phyloP scores from a whole-genome alignment of 2,888 invertebrate genomes.

The Andrena minutula region DNA sequence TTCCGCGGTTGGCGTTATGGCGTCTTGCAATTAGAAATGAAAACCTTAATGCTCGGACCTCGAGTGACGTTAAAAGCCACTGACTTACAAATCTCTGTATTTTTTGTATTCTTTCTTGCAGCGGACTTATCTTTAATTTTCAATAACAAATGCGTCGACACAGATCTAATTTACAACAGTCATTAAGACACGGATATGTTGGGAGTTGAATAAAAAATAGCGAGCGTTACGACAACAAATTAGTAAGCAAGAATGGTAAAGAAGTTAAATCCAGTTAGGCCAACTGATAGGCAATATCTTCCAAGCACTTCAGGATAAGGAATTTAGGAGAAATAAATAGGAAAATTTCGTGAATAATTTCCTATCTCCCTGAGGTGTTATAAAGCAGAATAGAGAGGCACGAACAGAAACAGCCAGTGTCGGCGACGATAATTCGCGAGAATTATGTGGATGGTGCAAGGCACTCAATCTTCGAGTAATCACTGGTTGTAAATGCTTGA shows the following conservation, averaged over 20 bases:
- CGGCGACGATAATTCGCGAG: constrained; percentile 28
- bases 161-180: too few species aligned
- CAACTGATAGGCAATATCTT: too few species aligned
- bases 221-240: too few species aligned
- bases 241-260: too few species aligned
- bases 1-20: constrained; percentile 23
- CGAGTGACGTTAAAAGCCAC: background rate
- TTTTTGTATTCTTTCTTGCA: too few species aligned
- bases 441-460: constrained; percentile 33
- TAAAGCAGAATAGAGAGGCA: background rate
- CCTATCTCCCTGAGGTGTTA: background rate
- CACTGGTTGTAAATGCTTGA: constrained; percentile 41
- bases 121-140: too few species aligned
- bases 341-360: background rate
- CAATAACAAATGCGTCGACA: too few species aligned
- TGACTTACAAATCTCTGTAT: background rate
- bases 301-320: too few species aligned
- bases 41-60: constrained; percentile 34
- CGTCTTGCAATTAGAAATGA: constrained; percentile 34
- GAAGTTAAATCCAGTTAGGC: too few species aligned
- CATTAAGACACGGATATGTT: too few species aligned
- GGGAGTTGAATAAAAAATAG: too few species aligned
- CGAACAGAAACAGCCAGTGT: constrained; percentile 11
- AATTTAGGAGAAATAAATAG: too few species aligned
- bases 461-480: constrained; percentile 43